Evolutionary conservation across 2,888 invertebrate species (phyloP).

Genomic region (Acholoe squamosa): DNA sequence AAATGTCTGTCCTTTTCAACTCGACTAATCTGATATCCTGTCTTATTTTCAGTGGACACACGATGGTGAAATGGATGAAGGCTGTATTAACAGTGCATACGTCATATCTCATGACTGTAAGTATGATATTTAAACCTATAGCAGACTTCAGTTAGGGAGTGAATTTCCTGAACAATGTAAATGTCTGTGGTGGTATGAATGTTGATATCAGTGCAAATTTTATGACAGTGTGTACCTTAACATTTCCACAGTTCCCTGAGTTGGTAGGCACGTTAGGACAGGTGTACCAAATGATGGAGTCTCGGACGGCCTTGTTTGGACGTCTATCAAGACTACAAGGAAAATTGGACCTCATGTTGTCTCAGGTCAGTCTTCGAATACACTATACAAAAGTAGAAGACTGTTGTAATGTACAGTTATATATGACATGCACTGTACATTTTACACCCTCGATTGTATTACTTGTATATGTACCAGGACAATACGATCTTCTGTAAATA

Average conservation of each 20-base stretch:
- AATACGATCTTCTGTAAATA: too few species aligned
- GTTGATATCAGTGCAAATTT: not conserved
- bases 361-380: conserved; percentile 77
- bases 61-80: conserved; percentile 85
- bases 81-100: conserved; percentile 86
- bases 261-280: conserved; percentile 86
- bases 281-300: conserved; percentile 86
- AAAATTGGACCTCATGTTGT: conserved; percentile 86
- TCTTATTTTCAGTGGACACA: conserved; percentile 68
- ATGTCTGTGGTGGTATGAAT: not conserved
- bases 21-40: not conserved
- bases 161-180: too few species aligned
- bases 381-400: too few species aligned
- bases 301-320: conserved; percentile 85
- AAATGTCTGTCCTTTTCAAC: too few species aligned
- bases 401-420: too few species aligned
- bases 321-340: conserved; percentile 86
- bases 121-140: conserved; percentile 68
- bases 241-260: conserved; percentile 84
- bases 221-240: not conserved
- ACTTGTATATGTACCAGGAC: too few species aligned
- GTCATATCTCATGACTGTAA: conserved; percentile 86
- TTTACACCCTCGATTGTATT: too few species aligned
- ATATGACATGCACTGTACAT: too few species aligned
- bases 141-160: too few species aligned